These are phyloP conservation scores for Fulmarus glacialis DNA, from an alignment of 2,113 vertebrate species.

Conservation along the genomic window DNA sequence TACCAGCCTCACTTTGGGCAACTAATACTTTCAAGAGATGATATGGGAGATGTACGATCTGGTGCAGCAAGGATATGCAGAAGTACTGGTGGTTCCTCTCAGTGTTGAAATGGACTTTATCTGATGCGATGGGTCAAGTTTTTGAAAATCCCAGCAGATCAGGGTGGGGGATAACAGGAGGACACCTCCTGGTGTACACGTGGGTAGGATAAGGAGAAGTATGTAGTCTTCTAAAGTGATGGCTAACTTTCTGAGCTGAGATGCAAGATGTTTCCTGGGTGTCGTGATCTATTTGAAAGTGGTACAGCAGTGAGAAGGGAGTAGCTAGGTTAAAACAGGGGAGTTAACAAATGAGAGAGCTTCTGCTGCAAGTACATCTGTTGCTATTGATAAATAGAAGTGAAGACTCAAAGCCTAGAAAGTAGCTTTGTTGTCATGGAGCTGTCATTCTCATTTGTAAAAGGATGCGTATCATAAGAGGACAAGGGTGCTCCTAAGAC, in stretches of 20 bases:
- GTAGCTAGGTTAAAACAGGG: neutral
- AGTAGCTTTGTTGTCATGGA: neutral
- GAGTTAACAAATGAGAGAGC: neutral
- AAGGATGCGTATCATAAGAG: neutral
- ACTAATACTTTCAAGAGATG: neutral
- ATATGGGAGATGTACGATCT: fast-evolving
- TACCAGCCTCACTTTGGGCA: neutral
- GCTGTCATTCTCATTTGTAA: neutral
- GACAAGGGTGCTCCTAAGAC: neutral
- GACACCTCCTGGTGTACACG: neutral
- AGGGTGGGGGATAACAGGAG: neutral
- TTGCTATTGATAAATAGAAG: neutral
- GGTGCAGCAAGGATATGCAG: neutral
- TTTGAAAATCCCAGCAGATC: neutral
- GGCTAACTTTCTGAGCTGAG: neutral
- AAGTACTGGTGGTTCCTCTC: neutral
- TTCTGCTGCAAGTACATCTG: neutral
- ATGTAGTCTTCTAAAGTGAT: neutral
- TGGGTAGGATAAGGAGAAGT: neutral
- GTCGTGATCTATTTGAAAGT: neutral
- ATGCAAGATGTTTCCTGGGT: neutral
- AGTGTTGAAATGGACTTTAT: neutral
- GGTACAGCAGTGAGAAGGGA: neutral
- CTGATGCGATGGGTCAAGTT: neutral
- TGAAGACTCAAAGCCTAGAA: neutral